Conservation (phyloP, 2,113 vertebrate genomes). For the Heterotilapia buettikoferi region DNA sequence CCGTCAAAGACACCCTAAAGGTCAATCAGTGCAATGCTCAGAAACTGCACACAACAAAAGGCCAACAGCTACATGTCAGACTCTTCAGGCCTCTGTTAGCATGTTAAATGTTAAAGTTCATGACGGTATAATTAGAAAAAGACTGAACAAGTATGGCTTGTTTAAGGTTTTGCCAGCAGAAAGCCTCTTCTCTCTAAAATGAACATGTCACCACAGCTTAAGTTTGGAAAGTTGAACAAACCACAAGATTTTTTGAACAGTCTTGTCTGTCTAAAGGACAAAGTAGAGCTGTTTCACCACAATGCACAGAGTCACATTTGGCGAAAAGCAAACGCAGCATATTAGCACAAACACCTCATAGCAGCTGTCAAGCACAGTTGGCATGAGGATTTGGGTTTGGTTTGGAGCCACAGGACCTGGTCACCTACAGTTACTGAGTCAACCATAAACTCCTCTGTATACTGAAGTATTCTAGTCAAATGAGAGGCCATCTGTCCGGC, state of each 20-base stretch:
- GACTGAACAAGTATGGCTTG: not conserved
- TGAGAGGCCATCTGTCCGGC: not conserved
- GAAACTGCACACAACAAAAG: not conserved
- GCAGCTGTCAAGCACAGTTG: not conserved
- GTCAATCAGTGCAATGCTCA: not conserved
- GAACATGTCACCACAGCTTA: not conserved
- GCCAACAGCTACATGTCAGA: not conserved
- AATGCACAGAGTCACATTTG: not conserved
- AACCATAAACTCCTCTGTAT: not conserved
- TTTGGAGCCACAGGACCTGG: not conserved
- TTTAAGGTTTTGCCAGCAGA: not conserved
- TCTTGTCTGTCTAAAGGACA: not conserved
- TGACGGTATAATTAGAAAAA: not conserved
- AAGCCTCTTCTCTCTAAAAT: not conserved
- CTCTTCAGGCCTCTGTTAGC: not conserved
- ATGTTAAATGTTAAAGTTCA: not conserved
- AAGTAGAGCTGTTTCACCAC: not conserved
- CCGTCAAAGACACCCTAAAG: not conserved
- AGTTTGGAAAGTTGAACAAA: not conserved
- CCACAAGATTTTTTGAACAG: fast-evolving
- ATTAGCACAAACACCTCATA: not conserved
- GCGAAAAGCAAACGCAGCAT: not conserved
- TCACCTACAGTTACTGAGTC: not conserved
- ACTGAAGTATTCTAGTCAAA: not conserved
- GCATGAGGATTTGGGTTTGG: not conserved